Conservation (phyloP, 2,797 vertebrate genomes). For the Oreochromis mossambicus region DNA sequence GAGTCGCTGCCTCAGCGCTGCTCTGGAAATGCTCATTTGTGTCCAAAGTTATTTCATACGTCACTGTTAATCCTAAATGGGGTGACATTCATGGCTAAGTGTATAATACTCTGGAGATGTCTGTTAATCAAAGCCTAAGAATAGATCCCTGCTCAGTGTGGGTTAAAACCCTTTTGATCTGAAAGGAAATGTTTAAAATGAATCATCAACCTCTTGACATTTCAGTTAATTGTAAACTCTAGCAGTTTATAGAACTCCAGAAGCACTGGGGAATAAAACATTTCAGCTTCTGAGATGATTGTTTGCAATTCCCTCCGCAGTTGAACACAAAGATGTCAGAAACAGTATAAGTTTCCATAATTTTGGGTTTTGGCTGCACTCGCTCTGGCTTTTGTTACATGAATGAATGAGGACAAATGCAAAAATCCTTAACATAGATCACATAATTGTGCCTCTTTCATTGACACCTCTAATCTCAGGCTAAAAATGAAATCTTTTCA, state of each 20-base stretch:
- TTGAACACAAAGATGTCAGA: constrained; percentile 22
- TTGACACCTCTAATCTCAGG: neutral
- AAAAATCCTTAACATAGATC: neutral
- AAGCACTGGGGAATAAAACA: neutral
- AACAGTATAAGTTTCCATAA: constrained; percentile 28
- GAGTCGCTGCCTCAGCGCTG: neutral
- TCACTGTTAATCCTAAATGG: constrained; percentile 54
- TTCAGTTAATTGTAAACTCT: constrained; percentile 19
- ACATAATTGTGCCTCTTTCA: neutral
- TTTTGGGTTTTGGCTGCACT: constrained; percentile 23
- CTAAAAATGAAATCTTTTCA: constrained; percentile 14
- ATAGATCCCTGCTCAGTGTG: neutral
- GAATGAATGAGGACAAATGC: constrained; percentile 5
- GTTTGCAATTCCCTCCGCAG: neutral
- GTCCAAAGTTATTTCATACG: constrained; percentile 41
- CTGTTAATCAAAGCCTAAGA: constrained; percentile 30
- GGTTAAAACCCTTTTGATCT: neutral
- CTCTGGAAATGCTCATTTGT: constrained; percentile 3
- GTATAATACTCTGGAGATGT: neutral
- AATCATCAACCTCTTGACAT: neutral
- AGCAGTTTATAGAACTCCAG: neutral
- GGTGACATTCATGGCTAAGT: constrained; percentile 33
- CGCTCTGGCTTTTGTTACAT: neutral
- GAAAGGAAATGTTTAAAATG: constrained; percentile 16
- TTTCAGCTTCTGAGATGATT: neutral